Conservation (phyloP, 2,113 vertebrate species). For the Silurus meridionalis region DNA sequence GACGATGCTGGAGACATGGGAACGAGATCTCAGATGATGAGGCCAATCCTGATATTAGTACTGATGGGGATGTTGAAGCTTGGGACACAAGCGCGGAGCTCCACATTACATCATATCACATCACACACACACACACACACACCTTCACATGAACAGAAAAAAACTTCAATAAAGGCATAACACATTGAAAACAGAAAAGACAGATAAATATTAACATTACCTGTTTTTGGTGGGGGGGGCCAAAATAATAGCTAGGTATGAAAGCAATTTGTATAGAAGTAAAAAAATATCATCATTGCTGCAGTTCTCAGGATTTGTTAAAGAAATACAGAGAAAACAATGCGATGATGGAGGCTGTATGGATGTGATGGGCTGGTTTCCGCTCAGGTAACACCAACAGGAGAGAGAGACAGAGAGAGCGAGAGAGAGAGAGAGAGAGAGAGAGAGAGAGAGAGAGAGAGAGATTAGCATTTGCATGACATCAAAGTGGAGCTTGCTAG, state of each 20-base stretch:
- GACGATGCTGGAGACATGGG: slow-evolving; percentile 33
- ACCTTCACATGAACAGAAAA: not conserved
- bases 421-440: not conserved
- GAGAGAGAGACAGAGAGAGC: not conserved
- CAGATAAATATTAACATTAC: not conserved
- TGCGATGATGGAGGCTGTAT: not conserved
- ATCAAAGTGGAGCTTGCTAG: not conserved
- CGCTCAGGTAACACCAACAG: not conserved
- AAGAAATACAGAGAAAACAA: not conserved
- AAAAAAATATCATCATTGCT: not conserved
- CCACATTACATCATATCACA: slow-evolving; percentile 23
- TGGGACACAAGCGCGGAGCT: not conserved
- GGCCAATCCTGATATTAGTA: not conserved
- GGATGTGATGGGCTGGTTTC: slow-evolving; percentile 3
- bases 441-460: slow-evolving; percentile 8
- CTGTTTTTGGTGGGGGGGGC: not conserved
- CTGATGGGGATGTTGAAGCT: not conserved
- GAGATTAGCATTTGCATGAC: slow-evolving; percentile 3
- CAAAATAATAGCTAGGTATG: not conserved
- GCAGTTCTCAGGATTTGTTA: not conserved
- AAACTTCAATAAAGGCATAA: not conserved
- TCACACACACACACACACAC: not conserved
- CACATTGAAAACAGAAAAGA: not conserved
- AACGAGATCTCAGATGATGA: not conserved
- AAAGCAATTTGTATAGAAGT: not conserved